Evolutionary conservation across 2,888 invertebrate species (phyloP).

Genomic region (Cistogaster globosa): DNA sequence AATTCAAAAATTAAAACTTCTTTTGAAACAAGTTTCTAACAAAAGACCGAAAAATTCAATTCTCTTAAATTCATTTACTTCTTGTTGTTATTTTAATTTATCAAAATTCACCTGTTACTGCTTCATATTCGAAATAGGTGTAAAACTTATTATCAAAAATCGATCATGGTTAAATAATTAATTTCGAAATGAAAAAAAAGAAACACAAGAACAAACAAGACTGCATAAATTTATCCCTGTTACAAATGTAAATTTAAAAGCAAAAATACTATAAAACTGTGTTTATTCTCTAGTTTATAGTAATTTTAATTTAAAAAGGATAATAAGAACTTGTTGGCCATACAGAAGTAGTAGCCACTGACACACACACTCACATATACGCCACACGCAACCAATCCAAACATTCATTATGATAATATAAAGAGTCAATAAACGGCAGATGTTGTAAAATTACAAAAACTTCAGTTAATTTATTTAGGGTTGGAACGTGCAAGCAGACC

Average conservation of each 20-base stretch:
- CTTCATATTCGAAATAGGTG: background rate
- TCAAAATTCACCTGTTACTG: constrained; percentile 35
- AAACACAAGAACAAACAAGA: background rate
- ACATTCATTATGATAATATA: background rate
- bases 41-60: background rate
- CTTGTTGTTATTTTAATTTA: background rate
- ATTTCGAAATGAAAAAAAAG: too few species aligned
- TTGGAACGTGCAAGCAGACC: constrained; percentile 44
- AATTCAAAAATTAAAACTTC: background rate
- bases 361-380: background rate
- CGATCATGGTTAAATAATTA: constrained; percentile 14
- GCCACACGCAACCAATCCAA: background rate
- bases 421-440: constrained; percentile 61
- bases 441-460: constrained; percentile 66
- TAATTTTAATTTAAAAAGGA: constrained; percentile 42
- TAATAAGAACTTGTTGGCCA: constrained; percentile 34
- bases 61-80: background rate
- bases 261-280: background rate
- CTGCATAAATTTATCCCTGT: background rate
- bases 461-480: constrained; percentile 36
- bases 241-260: background rate
- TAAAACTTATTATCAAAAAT: constrained; percentile 5
- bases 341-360: constrained; percentile 19
- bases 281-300: constrained; percentile 7
- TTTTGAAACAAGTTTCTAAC: constrained; percentile 26